These are phyloP conservation scores for Holocentrus rufus DNA, from an alignment of 2,797 vertebrate genomes.

Conservation along the genomic window DNA sequence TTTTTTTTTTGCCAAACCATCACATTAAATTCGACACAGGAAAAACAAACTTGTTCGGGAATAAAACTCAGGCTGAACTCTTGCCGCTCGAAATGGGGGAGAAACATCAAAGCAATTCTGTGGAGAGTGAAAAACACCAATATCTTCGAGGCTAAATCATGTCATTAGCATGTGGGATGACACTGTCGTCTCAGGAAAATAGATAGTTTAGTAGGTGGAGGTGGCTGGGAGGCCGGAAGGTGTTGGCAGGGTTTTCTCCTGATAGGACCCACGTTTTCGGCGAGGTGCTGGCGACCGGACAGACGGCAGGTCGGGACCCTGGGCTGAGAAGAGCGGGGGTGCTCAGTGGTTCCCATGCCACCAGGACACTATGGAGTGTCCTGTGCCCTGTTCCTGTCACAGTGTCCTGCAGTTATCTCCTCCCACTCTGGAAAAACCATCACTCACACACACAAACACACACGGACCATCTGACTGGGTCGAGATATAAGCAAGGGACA, in stretches of 20 bases:
- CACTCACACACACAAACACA: slow-evolving; percentile 28
- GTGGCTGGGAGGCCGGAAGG: slow-evolving; percentile 43
- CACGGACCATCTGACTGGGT: slow-evolving; percentile 18
- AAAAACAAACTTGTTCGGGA: slow-evolving; percentile 63
- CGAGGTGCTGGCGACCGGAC: slow-evolving; percentile 42
- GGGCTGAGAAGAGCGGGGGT: slow-evolving; percentile 54
- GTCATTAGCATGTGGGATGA: slow-evolving; percentile 54
- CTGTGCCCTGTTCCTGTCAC: slow-evolving; percentile 46
- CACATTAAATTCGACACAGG: slow-evolving; percentile 61
- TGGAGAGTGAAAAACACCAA: slow-evolving; percentile 14
- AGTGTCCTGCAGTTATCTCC: slow-evolving; percentile 48
- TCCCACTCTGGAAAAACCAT: slow-evolving; percentile 41
- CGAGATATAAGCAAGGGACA: slow-evolving; percentile 43
- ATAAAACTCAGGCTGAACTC: slow-evolving; percentile 65
- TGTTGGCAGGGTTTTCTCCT: slow-evolving; percentile 40
- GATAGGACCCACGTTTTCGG: slow-evolving; percentile 44
- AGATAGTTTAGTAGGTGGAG: slow-evolving; percentile 38
- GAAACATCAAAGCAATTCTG: slow-evolving; percentile 63
- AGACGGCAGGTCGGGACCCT: slow-evolving; percentile 45
- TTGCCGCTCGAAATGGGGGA: slow-evolving; percentile 31
- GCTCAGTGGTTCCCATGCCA: slow-evolving; percentile 61
- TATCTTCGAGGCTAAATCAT: slow-evolving; percentile 53
- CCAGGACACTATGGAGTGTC: slow-evolving; percentile 53
- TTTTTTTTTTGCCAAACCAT: slow-evolving; percentile 55
- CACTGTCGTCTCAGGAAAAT: slow-evolving; percentile 47